phyloP scores from a whole-genome alignment of 2,888 invertebrate species.

The Chironomus tentans region DNA sequence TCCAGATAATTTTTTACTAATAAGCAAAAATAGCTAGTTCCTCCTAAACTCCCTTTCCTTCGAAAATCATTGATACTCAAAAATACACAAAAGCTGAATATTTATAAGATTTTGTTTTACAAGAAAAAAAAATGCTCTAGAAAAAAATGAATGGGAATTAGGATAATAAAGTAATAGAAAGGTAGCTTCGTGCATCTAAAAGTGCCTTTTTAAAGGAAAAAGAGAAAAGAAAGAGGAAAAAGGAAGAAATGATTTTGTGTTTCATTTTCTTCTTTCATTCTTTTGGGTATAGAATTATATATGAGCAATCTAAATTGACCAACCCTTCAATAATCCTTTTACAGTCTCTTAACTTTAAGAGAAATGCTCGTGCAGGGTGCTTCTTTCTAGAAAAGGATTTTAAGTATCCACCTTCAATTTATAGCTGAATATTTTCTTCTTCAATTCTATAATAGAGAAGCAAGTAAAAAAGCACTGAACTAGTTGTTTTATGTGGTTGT shows the following conservation, averaged over 20 bases:
- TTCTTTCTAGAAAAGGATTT: neutral
- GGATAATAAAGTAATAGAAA: neutral
- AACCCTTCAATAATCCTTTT: slow-evolving; percentile 7
- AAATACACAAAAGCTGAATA: no score
- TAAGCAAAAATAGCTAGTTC: no score
- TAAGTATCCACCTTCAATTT: neutral
- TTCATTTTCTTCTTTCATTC: neutral
- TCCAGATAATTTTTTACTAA: no score
- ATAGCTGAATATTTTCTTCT: neutral
- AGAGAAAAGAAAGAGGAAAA: neutral
- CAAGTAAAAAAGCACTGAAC: neutral
- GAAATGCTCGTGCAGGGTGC: neutral
- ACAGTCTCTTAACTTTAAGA: neutral
- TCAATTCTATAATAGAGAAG: neutral
- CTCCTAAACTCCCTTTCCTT: no score
- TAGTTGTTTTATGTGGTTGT: no score
- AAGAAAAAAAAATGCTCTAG: neutral
- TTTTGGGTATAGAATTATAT: neutral
- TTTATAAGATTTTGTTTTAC: no score
- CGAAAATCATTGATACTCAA: no score
- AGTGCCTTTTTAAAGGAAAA: neutral
- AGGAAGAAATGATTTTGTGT: neutral
- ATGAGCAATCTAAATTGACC: neutral
- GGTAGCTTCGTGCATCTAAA: neutral
- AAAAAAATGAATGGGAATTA: neutral